Evolutionary conservation across 2,888 invertebrate genomes (phyloP).

Genomic region (Invenusta paracnida): DNA sequence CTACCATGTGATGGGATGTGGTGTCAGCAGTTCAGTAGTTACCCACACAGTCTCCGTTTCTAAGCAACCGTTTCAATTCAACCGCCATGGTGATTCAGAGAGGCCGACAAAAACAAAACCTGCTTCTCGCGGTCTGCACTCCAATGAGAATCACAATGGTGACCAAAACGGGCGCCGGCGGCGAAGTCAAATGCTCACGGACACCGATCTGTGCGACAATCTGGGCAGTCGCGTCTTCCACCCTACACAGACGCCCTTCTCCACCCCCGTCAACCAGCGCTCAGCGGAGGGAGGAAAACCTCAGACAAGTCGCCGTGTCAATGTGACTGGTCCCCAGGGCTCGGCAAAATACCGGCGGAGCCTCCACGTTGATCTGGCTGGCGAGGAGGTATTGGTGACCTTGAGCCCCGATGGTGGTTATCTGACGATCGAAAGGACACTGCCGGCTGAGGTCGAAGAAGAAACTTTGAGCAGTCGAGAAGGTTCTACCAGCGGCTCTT

Average conservation of each 20-base stretch:
- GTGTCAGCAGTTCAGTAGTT: neutral
- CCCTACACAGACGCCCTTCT: neutral
- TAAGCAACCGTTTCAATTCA: no score
- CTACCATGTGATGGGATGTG: conserved; percentile 16
- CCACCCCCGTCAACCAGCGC: neutral
- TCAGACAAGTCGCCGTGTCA: neutral
- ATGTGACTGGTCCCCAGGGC: neutral
- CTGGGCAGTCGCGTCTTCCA: no score
- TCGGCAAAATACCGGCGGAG: neutral
- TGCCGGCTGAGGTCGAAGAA: neutral
- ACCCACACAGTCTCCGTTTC: neutral
- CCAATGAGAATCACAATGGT: neutral
- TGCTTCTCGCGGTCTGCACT: neutral
- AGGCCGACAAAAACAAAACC: neutral
- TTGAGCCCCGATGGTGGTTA: neutral
- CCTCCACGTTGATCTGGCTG: neutral
- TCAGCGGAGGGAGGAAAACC: no score
- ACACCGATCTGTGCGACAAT: no score
- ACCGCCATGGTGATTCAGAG: neutral
- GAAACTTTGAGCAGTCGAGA: no score
- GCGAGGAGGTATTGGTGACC: neutral
- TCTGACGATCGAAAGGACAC: neutral
- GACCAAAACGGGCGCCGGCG: neutral
- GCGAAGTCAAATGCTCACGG: no score
- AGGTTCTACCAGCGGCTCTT: no score